phyloP scores from a whole-genome alignment of 2,888 invertebrate species.

The Lumbricus terrestris region DNA sequence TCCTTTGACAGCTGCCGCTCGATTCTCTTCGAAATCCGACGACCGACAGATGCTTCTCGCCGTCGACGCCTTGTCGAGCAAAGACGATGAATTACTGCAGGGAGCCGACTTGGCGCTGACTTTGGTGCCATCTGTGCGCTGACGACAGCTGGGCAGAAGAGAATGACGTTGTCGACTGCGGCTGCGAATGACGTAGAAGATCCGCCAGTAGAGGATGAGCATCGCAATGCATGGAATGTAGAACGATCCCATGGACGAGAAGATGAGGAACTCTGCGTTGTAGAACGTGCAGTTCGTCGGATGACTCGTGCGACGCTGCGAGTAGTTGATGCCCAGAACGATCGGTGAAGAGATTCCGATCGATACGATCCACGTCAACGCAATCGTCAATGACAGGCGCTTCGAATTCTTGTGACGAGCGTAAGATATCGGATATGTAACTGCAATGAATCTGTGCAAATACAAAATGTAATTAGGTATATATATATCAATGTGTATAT shows the following conservation, averaged over 20 bases:
- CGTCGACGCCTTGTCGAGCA: not conserved
- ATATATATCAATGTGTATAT: not conserved
- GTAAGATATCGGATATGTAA: constrained; percentile 97
- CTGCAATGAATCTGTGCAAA: constrained; percentile 85
- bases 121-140: not conserved
- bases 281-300: constrained; percentile 75
- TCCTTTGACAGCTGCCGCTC: not conserved
- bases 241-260: constrained; percentile 95
- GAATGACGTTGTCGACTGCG: constrained; percentile 44
- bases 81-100: not conserved
- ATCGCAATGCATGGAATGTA: constrained; percentile 96
- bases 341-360: constrained; percentile 93
- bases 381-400: constrained; percentile 90
- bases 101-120: not conserved
- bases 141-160: not conserved
- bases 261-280: constrained; percentile 95
- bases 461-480: too few species aligned
- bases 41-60: not conserved
- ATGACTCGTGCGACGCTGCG: constrained; percentile 34
- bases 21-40: not conserved
- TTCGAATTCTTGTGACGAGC: constrained; percentile 90
- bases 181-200: constrained; percentile 78
- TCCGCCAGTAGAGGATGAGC: constrained; percentile 94
- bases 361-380: constrained; percentile 91
- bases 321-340: constrained; percentile 82